These are phyloP conservation scores for Drosophila prosaltans DNA, from an alignment of 1,140 invertebrate genomes.

Conservation along the genomic window DNA sequence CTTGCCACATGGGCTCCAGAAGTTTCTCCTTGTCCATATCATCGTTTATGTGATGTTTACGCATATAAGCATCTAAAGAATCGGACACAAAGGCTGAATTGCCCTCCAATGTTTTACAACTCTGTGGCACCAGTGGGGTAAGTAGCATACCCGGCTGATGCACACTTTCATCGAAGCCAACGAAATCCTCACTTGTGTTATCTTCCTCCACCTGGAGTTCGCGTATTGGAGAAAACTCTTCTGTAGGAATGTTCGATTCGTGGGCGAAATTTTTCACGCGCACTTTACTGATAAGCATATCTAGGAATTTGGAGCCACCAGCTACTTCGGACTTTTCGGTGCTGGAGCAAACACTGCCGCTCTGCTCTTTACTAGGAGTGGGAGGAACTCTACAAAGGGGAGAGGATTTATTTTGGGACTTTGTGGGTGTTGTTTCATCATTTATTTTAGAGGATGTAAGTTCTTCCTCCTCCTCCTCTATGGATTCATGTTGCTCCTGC, in stretches of 20 bases:
- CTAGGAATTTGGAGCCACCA: conserved; percentile 68
- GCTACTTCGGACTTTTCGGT: conserved; percentile 43
- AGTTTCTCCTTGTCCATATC: conserved; percentile 54
- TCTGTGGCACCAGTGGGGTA: conserved; percentile 71
- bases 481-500: not conserved
- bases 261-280: conserved; percentile 63
- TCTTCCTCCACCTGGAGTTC: conserved; percentile 2
- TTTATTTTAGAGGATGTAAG: conserved; percentile 4
- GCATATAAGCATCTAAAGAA: conserved; percentile 69
- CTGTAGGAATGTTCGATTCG: conserved; percentile 39
- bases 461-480: not conserved
- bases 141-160: conserved; percentile 75
- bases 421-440: conserved; percentile 32
- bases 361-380: conserved; percentile 44
- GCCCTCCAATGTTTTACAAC: conserved; percentile 45
- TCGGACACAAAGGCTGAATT: conserved; percentile 74
- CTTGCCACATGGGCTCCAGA: conserved; percentile 66
- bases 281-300: conserved; percentile 77
- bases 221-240: not conserved
- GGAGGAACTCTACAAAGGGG: conserved; percentile 22
- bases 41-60: conserved; percentile 56
- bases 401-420: conserved; percentile 1
- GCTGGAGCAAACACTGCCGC: conserved; percentile 41
- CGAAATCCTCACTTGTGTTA: conserved; percentile 68
- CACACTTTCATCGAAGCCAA: conserved; percentile 76